phyloP scores from a whole-genome alignment of 2,113 vertebrate genomes.

The Albula glossodonta region DNA sequence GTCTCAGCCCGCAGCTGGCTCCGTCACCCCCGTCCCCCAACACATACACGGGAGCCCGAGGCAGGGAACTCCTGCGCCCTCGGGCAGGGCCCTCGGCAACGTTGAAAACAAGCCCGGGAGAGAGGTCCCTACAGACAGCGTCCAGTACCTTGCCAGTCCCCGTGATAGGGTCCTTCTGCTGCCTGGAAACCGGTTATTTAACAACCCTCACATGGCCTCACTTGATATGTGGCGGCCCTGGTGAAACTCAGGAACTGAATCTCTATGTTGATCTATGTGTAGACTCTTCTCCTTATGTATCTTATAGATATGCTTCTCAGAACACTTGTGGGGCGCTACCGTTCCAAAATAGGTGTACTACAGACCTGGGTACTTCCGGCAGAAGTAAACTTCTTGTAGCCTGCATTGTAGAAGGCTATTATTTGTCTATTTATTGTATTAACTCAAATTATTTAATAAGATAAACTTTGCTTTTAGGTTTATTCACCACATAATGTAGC shows the following conservation, averaged over 20 bases:
- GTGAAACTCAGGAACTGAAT: slow-evolving; percentile 62
- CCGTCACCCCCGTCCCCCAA: slow-evolving; percentile 28
- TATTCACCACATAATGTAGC: slow-evolving; percentile 48
- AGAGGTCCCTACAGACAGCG: slow-evolving; percentile 38
- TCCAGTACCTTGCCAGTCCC: slow-evolving; percentile 33
- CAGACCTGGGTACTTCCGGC: slow-evolving; percentile 85
- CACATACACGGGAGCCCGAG: slow-evolving; percentile 23
- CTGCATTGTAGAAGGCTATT: slow-evolving; percentile 91
- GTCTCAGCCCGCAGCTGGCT: slow-evolving; percentile 30
- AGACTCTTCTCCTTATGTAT: slow-evolving; percentile 81
- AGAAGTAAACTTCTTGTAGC: slow-evolving; percentile 82
- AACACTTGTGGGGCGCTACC: slow-evolving; percentile 76
- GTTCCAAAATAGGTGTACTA: slow-evolving; percentile 77
- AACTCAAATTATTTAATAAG: slow-evolving; percentile 78
- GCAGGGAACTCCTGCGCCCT: not conserved
- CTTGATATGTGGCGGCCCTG: slow-evolving; percentile 88
- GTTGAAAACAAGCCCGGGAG: slow-evolving; percentile 39
- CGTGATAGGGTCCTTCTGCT: slow-evolving; percentile 47
- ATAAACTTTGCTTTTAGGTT: slow-evolving; percentile 43
- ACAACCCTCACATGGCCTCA: slow-evolving; percentile 63
- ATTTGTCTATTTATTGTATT: slow-evolving; percentile 85
- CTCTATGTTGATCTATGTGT: slow-evolving; percentile 51
- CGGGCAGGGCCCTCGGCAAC: slow-evolving; percentile 40
- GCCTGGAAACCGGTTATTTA: slow-evolving; percentile 59
- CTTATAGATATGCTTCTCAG: slow-evolving; percentile 93